Percentiles rank a stretch among this genome's conserved stretches.
These are phyloP conservation scores for Fringilla coelebs DNA, from an alignment of 2,797 vertebrate genomes.

Conservation along the genomic window DNA sequence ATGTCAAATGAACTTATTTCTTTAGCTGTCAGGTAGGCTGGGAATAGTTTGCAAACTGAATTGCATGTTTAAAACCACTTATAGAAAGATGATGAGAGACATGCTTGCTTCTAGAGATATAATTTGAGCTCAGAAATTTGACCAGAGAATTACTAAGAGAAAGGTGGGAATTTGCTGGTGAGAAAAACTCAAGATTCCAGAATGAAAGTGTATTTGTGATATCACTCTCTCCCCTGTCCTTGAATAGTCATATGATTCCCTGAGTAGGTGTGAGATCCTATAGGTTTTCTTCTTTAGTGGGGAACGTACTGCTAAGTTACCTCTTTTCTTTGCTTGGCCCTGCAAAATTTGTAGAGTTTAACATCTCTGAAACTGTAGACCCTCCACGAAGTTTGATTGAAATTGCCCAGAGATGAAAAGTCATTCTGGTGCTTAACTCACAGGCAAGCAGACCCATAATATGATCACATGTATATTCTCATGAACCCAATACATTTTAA, in stretches of 20 bases:
- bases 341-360: not conserved
- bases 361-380: not conserved
- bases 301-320: accelerated
- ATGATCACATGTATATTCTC: not conserved
- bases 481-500: not conserved
- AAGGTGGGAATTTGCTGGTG: not conserved
- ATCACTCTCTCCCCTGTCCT: not conserved
- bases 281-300: not conserved
- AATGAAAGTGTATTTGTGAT: not conserved
- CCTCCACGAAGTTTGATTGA: not conserved
- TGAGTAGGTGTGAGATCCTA: not conserved
- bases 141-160: not conserved
- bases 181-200: not conserved
- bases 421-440: not conserved
- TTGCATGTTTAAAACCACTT: not conserved
- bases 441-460: not conserved
- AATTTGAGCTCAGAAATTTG: not conserved
- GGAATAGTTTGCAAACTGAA: not conserved
- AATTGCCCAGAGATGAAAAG: not conserved
- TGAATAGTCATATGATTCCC: not conserved
- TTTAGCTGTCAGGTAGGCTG: not conserved
- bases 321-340: not conserved
- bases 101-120: not conserved
- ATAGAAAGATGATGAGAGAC: not conserved
- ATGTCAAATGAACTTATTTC: not conserved